Percentiles rank a stretch among this genome's conserved stretches.
These are phyloP conservation scores for Sebastes nivosus DNA, from an alignment of 2,797 vertebrate genomes.

Conservation along the genomic window DNA sequence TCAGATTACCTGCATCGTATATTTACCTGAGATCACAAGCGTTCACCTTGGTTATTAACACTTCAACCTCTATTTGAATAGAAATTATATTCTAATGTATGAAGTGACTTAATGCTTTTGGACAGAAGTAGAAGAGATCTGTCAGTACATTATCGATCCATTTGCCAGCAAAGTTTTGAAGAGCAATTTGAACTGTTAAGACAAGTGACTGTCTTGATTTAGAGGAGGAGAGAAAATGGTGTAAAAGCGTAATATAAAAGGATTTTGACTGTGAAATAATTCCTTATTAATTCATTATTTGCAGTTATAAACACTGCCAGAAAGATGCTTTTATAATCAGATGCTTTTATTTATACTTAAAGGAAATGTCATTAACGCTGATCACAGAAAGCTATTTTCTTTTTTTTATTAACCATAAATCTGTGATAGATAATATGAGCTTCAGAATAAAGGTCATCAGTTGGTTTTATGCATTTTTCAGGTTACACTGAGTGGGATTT, in stretches of 20 bases:
- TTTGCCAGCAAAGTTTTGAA: not conserved
- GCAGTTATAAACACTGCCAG: not conserved
- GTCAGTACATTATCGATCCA: not conserved
- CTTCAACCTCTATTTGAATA: not conserved
- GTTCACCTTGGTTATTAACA: not conserved
- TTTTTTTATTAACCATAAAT: not conserved
- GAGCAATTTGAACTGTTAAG: not conserved
- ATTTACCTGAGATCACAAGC: not conserved
- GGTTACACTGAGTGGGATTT: not conserved
- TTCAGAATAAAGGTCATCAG: not conserved
- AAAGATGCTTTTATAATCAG: too few relatives aligned
- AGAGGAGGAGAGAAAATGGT: not conserved
- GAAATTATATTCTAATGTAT: not conserved
- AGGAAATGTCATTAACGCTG: not conserved
- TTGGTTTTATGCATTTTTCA: slow-evolving; percentile 7
- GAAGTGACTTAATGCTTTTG: not conserved
- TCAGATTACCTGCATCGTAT: slow-evolving; percentile 1
- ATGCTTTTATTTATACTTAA: not conserved
- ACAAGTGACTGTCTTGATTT: not conserved
- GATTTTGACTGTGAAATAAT: not conserved
- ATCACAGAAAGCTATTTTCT: not conserved
- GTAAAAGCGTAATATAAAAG: not conserved
- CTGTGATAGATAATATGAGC: not conserved
- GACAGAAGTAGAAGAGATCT: not conserved
- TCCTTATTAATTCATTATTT: not conserved